Percentiles rank a stretch among this genome's conserved stretches.
phyloP scores from a whole-genome alignment of 2,888 invertebrate species.

The Sminthurides aquaticus region DNA sequence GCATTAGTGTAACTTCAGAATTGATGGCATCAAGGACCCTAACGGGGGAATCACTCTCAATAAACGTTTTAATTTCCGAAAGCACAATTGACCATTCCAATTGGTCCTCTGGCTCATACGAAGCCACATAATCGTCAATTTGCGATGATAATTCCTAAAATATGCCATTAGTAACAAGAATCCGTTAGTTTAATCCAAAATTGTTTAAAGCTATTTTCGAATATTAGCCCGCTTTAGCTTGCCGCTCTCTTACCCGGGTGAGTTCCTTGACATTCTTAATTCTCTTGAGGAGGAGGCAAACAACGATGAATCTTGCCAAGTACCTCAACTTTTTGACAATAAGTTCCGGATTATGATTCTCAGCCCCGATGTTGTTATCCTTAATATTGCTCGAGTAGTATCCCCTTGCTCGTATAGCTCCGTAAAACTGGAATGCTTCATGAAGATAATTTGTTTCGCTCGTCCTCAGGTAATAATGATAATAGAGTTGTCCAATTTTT shows the following conservation, averaged over 20 bases:
- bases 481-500: constrained; percentile 96
- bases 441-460: constrained; percentile 93
- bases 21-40: constrained; percentile 82
- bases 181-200: background rate
- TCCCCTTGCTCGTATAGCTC: constrained; percentile 65
- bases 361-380: constrained; percentile 44
- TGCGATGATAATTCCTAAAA: constrained; percentile 77
- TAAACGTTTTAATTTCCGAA: constrained; percentile 89
- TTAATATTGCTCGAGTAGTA: constrained; percentile 25
- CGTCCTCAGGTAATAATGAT: constrained; percentile 93
- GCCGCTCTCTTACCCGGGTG: constrained; percentile 58
- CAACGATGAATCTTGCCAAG: constrained; percentile 93
- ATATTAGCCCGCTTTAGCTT: too few species aligned
- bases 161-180: constrained; percentile 5
- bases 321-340: constrained; percentile 93
- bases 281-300: constrained; percentile 85
- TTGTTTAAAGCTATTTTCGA: background rate
- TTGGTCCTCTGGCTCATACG: constrained; percentile 95
- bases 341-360: constrained; percentile 57
- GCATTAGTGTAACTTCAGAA: constrained; percentile 71
- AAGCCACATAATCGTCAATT: constrained; percentile 88
- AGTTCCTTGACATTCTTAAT: constrained; percentile 87
- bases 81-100: constrained; percentile 91
- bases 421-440: constrained; percentile 94
- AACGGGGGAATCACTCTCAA: constrained; percentile 83